Evolutionary conservation across 2,797 vertebrate genomes (phyloP).

Genomic region (Pampus argenteus): DNA sequence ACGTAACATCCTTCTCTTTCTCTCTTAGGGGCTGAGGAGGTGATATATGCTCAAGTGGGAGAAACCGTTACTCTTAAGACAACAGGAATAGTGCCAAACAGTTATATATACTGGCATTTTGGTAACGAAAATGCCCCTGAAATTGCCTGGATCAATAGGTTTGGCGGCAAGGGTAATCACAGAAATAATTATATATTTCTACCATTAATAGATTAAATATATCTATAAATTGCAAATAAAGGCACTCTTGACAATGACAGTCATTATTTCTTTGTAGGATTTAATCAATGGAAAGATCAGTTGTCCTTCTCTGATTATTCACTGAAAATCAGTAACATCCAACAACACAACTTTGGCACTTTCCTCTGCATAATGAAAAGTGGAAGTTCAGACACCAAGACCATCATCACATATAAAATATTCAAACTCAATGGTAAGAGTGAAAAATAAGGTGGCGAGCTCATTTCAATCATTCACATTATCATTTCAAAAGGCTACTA

Average conservation of each 20-base stretch:
- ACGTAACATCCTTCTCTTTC: slow-evolving; percentile 14
- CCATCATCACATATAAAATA: slow-evolving; percentile 24
- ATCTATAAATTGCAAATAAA: neutral
- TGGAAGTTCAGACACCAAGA: no score
- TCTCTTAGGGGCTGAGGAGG: slow-evolving; percentile 29
- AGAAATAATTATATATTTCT: neutral
- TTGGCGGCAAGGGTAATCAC: fast-evolving
- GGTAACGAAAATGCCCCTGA: fast-evolving
- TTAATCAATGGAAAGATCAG: neutral
- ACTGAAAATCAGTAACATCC: slow-evolving; percentile 55
- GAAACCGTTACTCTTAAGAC: neutral
- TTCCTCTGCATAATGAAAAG: no score
- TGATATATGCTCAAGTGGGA: slow-evolving; percentile 62
- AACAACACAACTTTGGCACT: slow-evolving; percentile 41
- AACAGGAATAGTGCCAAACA: fast-evolving
- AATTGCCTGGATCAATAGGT: fast-evolving
- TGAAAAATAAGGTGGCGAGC: neutral
- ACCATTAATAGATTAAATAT: neutral
- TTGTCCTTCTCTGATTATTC: fast-evolving
- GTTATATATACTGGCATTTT: slow-evolving; percentile 59
- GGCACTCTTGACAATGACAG: neutral
- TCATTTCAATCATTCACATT: neutral
- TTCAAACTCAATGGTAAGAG: slow-evolving; percentile 63
- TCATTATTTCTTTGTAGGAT: neutral
- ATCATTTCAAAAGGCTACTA: neutral